Base-by-base conservation (phyloP, 2,797 vertebrate genomes). In the Enteromius viviparus region DNA sequence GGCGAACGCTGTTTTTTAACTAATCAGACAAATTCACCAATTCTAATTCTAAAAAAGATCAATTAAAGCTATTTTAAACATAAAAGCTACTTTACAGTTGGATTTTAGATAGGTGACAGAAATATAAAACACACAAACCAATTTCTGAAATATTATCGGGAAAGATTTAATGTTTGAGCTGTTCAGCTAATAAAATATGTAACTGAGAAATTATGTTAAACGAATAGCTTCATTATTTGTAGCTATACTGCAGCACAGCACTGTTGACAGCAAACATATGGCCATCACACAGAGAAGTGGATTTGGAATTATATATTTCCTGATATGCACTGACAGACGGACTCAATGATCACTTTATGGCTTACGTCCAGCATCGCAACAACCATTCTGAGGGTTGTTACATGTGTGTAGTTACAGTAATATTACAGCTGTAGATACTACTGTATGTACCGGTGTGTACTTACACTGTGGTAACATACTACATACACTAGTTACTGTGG, bases 221-320 rank as follows among this genome's bases (percentile, higher is more conserved):
- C 34, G 60, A 40, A 37, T 34, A 42, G 51, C 53, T 58, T 37
- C 4, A 32, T 4, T 21, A 29, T 45, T 29, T 76, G 49, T 34
- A 40, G 6, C 19, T 76, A 21, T 65, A 21, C 14, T 32, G 15
- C 14, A 32, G 21, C 55, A 45, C 4, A 29, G 11, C 9, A 69
- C 37, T 2, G 11, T 1, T n/a, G 66, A 47, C 11, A 77, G 79
- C 72, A 78, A 85, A 75, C 72, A 81, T 74, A 60, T 71, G 62
- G 81, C 45, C 75, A 83, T 82, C 85, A 83, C 37, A 42, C 55
- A 76, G 71, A 45, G 34, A 85, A 69, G 74, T 84, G 65, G 51
- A 71, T 81, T 79, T 75, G 60, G 76, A 86, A 83, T 81, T 68
- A 75, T 55, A 72, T 29, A 85, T 83, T 66, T 71, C 17, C 32